Evolutionary conservation across 2,113 vertebrate genomes (phyloP).

Genomic region (Gracilinanus agilis): DNA sequence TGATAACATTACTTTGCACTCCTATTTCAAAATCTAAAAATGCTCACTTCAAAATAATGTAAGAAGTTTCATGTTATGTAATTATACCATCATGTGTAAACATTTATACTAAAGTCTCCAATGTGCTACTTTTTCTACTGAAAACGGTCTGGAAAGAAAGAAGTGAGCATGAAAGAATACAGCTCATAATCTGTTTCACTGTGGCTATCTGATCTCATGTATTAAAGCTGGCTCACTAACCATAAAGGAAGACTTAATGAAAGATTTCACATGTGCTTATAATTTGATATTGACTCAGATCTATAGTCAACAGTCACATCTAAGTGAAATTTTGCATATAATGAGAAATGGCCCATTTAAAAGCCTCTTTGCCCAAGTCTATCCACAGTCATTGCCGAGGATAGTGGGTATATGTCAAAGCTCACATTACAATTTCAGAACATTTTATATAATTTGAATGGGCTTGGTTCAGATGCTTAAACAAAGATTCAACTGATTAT

Average conservation of each 20-base stretch:
- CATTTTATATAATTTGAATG: conserved; percentile 66
- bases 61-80: conserved; percentile 85
- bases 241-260: conserved; percentile 70
- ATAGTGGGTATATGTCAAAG: conserved; percentile 70
- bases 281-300: conserved; percentile 74
- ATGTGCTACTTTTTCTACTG: conserved; percentile 79
- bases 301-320: conserved; percentile 54
- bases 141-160: conserved; percentile 75
- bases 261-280: conserved; percentile 71
- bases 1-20: conserved; percentile 86
- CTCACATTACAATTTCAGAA: conserved; percentile 63
- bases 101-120: conserved; percentile 82
- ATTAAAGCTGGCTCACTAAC: conserved; percentile 79
- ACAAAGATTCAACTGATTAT: conserved; percentile 67
- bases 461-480: conserved; percentile 62
- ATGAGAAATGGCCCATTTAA: conserved; percentile 64
- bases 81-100: conserved; percentile 84
- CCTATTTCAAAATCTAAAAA: conserved; percentile 84
- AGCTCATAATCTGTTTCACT: conserved; percentile 78
- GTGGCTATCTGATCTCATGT: conserved; percentile 80
- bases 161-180: conserved; percentile 66
- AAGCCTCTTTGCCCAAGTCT: conserved; percentile 62
- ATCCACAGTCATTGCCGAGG: conserved; percentile 66
- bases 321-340: conserved; percentile 73
- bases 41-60: conserved; percentile 82